These are phyloP conservation scores for Myodes glareolus DNA, from an alignment of 2,113 vertebrate species.

Conservation along the genomic window DNA sequence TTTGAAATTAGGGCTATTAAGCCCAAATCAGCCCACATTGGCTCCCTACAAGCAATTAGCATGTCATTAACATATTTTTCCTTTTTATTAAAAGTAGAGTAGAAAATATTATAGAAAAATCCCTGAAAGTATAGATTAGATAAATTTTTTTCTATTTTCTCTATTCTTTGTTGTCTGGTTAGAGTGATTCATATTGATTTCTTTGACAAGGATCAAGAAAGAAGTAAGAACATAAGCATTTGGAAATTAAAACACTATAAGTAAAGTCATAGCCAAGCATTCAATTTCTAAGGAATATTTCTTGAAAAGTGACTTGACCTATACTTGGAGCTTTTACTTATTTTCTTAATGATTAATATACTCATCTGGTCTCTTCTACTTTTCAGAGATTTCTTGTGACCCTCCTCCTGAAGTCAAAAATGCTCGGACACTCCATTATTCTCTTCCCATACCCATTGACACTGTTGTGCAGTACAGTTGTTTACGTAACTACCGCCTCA, in stretches of 20 bases:
- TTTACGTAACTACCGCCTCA: rapidly evolving
- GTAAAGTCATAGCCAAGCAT: background rate
- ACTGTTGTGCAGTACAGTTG: slow-evolving; percentile 38
- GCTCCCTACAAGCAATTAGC: background rate
- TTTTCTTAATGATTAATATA: background rate
- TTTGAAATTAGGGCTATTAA: slow-evolving; percentile 10
- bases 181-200: background rate
- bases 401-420: slow-evolving; percentile 50
- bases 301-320: slow-evolving; percentile 32
- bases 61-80: slow-evolving; percentile 5
- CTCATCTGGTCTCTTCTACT: background rate
- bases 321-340: slow-evolving; percentile 23
- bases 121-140: background rate
- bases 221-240: slow-evolving; percentile 1
- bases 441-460: rapidly evolving
- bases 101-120: background rate
- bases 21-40: background rate
- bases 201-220: slow-evolving; percentile 18
- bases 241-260: background rate
- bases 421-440: rapidly evolving
- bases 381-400: slow-evolving; percentile 67
- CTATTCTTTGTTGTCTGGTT: background rate
- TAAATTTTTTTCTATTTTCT: background rate
- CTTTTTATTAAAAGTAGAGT: slow-evolving; percentile 30
- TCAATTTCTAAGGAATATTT: slow-evolving; percentile 22